Percentiles rank a stretch among this genome's conserved stretches.
Conservation (phyloP, 2,113 vertebrate genomes). For the Ciconia stormi region DNA sequence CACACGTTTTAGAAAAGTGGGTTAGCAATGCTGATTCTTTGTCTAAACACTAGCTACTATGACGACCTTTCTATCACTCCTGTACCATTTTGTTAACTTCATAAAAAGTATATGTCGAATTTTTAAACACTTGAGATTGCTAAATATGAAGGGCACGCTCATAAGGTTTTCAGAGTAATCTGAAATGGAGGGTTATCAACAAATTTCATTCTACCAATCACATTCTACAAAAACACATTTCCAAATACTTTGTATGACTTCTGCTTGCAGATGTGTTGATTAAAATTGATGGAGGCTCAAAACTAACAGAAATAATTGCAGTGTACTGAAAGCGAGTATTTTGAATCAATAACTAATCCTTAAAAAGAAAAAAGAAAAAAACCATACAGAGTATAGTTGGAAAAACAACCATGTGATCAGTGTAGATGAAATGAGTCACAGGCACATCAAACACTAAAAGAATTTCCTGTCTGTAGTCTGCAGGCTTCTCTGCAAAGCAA, state of each 20-base stretch:
- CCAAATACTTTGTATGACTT: neutral
- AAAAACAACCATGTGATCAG: conserved; percentile 72
- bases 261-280: neutral
- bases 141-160: neutral
- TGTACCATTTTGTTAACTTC: neutral
- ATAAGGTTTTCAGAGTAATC: neutral
- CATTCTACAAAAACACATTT: neutral
- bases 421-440: conserved; percentile 77
- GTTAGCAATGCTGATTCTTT: neutral
- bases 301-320: neutral
- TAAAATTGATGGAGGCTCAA: neutral
- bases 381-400: neutral
- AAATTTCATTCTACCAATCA: neutral
- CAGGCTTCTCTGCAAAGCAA: conserved; percentile 61
- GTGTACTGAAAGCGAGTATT: neutral
- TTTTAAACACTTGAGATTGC: neutral
- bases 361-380: neutral
- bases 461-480: conserved; percentile 77
- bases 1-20: neutral
- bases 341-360: neutral
- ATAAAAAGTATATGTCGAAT: neutral
- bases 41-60: neutral
- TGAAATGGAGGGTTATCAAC: neutral
- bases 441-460: conserved; percentile 74
- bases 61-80: neutral